phyloP scores from a whole-genome alignment of 1,140 invertebrate genomes.

The Drosophila serrata region DNA sequence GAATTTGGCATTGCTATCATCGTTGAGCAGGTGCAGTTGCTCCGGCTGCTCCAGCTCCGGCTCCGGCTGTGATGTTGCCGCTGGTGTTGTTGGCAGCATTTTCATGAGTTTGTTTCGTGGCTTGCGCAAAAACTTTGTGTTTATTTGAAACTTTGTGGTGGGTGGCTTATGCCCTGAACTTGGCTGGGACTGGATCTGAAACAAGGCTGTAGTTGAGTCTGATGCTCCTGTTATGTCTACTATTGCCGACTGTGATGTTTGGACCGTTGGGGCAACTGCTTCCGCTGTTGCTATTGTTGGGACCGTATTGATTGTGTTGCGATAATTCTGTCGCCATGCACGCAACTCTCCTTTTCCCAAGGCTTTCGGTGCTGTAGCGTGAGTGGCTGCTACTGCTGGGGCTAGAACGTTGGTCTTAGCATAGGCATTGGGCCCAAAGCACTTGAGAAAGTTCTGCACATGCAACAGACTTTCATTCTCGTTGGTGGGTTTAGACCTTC shows the following conservation, averaged over 20 bases:
- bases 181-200: constrained; percentile 23
- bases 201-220: too few species aligned
- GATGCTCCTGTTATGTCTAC: constrained; percentile 6
- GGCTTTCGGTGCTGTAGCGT: constrained; percentile 11
- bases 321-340: constrained; percentile 60
- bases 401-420: constrained; percentile 5
- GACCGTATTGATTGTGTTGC: constrained; percentile 18
- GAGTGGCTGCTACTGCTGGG: background rate
- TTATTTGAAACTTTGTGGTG: constrained; percentile 78
- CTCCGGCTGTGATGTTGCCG: constrained; percentile 21
- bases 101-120: constrained; percentile 78
- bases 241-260: constrained; percentile 1
- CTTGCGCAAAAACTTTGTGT: constrained; percentile 82
- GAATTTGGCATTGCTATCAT: constrained; percentile 84
- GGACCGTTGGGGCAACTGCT: constrained; percentile 6
- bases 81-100: constrained; percentile 49
- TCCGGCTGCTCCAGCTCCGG: constrained; percentile 25
- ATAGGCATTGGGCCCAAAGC: constrained; percentile 68
- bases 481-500: constrained; percentile 44
- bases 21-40: constrained; percentile 55
- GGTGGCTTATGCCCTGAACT: constrained; percentile 44
- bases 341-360: constrained; percentile 44
- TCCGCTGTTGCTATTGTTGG: background rate
- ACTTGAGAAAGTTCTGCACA: constrained; percentile 82
- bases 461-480: constrained; percentile 75